Conservation (phyloP, 2,888 invertebrate species). For the Gastracanthus pulcherrimus region DNA sequence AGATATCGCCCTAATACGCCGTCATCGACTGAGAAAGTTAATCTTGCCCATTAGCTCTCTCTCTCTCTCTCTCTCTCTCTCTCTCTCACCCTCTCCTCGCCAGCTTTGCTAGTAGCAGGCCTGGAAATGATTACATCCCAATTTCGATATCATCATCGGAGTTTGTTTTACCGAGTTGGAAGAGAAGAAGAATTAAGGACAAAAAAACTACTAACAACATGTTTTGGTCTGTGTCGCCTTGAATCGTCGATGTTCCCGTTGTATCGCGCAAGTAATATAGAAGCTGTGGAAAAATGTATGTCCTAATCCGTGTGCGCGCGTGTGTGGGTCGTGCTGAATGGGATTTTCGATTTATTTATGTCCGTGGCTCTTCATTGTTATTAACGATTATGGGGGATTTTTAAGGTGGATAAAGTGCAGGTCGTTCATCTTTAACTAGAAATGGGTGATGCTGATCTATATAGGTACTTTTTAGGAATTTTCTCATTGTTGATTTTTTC, state of each 20-base stretch:
- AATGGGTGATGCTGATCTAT: neutral
- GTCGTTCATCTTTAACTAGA: neutral
- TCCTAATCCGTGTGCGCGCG: neutral
- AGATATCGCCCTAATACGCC: constrained; percentile 31
- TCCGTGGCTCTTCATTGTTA: neutral
- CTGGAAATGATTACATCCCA: constrained; percentile 35
- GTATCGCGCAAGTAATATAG: too few relatives aligned
- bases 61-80: neutral
- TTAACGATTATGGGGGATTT: constrained; percentile 2
- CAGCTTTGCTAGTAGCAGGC: constrained; percentile 1
- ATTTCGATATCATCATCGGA: constrained; percentile 14
- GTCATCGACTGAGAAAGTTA: neutral
- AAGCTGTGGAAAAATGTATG: neutral
- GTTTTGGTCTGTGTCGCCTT: neutral
- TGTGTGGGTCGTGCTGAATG: neutral
- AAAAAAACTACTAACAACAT: neutral
- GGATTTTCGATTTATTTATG: constrained; percentile 26
- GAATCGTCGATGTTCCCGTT: neutral
- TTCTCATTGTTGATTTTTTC: too few relatives aligned
- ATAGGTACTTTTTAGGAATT: neutral
- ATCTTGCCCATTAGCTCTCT: constrained; percentile 9
- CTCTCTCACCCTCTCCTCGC: neutral
- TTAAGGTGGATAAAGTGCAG: neutral
- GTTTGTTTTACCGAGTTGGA: neutral
- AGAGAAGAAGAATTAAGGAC: neutral